A percentile compares a stretch with the other conserved stretches of the same genome.
phyloP scores from a whole-genome alignment of 1,140 invertebrate species.

The Phortica variegata region DNA sequence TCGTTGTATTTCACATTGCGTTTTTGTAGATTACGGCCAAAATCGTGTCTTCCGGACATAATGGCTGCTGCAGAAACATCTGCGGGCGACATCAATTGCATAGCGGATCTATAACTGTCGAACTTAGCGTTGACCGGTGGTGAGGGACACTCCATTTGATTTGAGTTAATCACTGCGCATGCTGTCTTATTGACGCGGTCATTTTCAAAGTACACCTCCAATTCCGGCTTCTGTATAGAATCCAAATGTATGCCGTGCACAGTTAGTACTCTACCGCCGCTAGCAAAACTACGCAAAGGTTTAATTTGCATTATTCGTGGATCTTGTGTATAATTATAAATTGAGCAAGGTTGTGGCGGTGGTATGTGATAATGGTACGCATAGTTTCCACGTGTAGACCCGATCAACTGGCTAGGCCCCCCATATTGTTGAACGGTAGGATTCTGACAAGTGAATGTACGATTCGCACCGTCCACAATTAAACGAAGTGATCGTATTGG shows the following conservation, averaged over 20 bases:
- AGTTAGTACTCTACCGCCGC: slow-evolving; percentile 90
- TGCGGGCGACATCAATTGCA: too few species aligned
- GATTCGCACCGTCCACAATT: slow-evolving; percentile 80
- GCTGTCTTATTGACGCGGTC: slow-evolving; percentile 75
- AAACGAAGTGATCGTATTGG: slow-evolving; percentile 67
- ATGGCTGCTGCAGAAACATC: too few species aligned
- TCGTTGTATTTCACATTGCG: slow-evolving; percentile 12
- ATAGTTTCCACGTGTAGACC: slow-evolving; percentile 15
- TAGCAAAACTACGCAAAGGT: slow-evolving; percentile 81
- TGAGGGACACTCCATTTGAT: slow-evolving; percentile 93
- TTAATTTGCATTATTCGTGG: slow-evolving; percentile 93
- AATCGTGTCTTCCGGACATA: too few species aligned
- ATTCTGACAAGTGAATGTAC: slow-evolving; percentile 63
- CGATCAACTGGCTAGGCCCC: slow-evolving; percentile 1
- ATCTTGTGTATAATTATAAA: slow-evolving; percentile 89
- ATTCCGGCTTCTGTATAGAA: slow-evolving; percentile 87
- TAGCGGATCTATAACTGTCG: neutral
- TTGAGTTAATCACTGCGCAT: slow-evolving; percentile 83
- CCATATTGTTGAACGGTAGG: slow-evolving; percentile 32
- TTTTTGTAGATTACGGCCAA: slow-evolving; percentile 8
- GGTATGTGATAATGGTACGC: slow-evolving; percentile 20
- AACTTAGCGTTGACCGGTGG: slow-evolving; percentile 74
- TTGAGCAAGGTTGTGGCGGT: slow-evolving; percentile 32
- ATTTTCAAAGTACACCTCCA: slow-evolving; percentile 62
- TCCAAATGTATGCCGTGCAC: slow-evolving; percentile 90